Evolutionary conservation across 2,113 vertebrate genomes (phyloP).

Genomic region (Ptyas mucosa): DNA sequence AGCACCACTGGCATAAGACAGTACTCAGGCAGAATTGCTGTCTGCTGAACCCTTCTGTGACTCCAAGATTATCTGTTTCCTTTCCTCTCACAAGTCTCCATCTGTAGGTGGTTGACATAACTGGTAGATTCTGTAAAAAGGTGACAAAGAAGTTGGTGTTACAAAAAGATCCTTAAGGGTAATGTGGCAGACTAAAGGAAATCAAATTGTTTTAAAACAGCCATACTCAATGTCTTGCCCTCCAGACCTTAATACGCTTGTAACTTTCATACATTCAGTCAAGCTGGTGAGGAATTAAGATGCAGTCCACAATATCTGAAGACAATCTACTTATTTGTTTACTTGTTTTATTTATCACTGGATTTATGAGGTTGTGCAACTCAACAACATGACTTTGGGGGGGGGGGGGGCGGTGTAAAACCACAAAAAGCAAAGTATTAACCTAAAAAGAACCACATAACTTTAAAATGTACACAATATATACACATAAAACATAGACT

Average conservation of each 20-base stretch:
- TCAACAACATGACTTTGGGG: background rate
- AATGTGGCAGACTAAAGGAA: background rate
- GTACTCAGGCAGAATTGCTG: background rate
- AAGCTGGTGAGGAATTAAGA: background rate
- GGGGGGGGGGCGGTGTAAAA: no score
- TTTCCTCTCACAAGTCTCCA: conserved; percentile 79
- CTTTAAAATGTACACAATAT: background rate
- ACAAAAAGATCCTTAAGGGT: background rate
- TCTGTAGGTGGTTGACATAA: conserved; percentile 92
- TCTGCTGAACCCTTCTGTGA: background rate
- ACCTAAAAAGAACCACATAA: background rate
- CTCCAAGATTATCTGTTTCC: background rate
- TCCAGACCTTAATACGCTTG: background rate
- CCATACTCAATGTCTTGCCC: background rate
- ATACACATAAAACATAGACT: background rate
- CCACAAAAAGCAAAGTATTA: background rate
- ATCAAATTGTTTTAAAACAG: background rate
- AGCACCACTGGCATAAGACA: background rate
- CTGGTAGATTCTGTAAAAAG: conserved; percentile 82
- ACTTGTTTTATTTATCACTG: background rate
- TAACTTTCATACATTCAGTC: background rate
- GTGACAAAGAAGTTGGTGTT: background rate
- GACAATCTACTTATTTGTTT: background rate
- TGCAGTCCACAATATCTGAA: background rate
- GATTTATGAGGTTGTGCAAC: background rate